A percentile compares a stretch with the other conserved stretches of the same genome.
phyloP scores from a whole-genome alignment of 1,140 invertebrate species.

The Caerostris extrusa region DNA sequence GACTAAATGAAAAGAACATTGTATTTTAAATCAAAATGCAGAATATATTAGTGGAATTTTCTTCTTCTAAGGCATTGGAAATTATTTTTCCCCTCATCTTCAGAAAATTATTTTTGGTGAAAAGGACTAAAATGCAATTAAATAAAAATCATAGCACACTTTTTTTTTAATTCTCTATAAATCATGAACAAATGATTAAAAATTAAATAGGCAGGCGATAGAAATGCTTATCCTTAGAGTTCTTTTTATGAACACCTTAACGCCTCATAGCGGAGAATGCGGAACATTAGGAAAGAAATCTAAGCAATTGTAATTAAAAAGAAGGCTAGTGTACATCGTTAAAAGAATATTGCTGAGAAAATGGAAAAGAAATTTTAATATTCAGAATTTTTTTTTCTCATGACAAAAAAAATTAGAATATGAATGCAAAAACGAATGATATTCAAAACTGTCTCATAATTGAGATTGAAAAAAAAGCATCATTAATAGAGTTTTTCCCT shows the following conservation, averaged over 20 bases:
- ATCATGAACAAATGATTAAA: conserved; percentile 18
- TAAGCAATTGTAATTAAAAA: conserved; percentile 28
- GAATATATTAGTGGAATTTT: too few species aligned
- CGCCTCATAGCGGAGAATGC: not conserved
- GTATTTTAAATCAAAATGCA: too few species aligned
- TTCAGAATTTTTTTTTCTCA: not conserved
- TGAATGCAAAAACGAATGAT: not conserved
- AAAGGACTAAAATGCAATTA: too few species aligned
- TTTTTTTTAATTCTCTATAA: not conserved
- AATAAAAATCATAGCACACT: too few species aligned
- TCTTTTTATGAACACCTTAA: conserved; percentile 1
- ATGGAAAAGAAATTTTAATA: not conserved
- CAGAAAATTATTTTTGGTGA: too few species aligned
- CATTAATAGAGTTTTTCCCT: conserved; percentile 40
- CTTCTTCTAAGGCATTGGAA: too few species aligned
- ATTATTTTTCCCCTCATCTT: too few species aligned
- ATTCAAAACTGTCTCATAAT: not conserved
- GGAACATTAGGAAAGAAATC: too few species aligned
- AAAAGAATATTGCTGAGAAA: not conserved
- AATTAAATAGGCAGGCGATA: conserved; percentile 23
- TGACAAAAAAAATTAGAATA: not conserved
- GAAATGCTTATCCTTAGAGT: not conserved
- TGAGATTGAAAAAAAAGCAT: not conserved
- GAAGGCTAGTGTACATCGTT: not conserved
- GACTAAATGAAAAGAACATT: too few species aligned